Evolutionary conservation across 23 tunicate genomes (phyloP), one percentile per base, ranked within the genome.

Genomic region (Pegea sp.): DNA sequence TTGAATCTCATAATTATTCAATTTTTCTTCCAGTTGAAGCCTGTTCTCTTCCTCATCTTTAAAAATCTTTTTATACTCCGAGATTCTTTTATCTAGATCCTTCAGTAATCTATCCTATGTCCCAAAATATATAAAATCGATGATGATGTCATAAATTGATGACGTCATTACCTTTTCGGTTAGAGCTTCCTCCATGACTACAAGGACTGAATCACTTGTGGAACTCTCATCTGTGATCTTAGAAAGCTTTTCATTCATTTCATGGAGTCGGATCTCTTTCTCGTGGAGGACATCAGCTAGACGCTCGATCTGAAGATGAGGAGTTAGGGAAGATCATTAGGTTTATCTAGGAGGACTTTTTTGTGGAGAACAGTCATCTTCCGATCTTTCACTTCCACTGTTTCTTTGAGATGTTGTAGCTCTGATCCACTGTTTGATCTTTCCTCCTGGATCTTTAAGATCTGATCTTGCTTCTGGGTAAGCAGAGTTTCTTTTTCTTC

Each of bases 151-250:
- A 50, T 20, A 56, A 16, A 26, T 38, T 38, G 46, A 38, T 38
- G 11, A 16, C 20, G 1, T 11, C 7, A 2, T 26, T 44, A 84
- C 95, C 60, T 84, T 84, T 55, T 84, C 68, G 2, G 73, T 62
- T 18, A 84, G 54, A 4, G 95, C 95, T 52, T 74, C 86, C 25
- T 84, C 95, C 95, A 84, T 84, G 16, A 77, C 63, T 7, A 59
- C 26, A 20, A 84, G 64, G 20, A 64, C 81, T 26, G 76, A 67
- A 46, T 74, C 74, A 48, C 64, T 76, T 21, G 76, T 67, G 49
- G 57, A 44, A 30, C 84, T 64, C 34, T 84, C 76, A 24, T 84
- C 58, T 52, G 64, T 70, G 22, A 84, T 28, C 3, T 66, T 43
- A 21, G 25, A 19, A 58, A 73, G 28, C 31, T 44, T 34, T n/a